Evolutionary conservation across 2,113 vertebrate species (phyloP), one percentile per base, ranked within the genome.

Genomic region (Callaeas wilsoni): DNA sequence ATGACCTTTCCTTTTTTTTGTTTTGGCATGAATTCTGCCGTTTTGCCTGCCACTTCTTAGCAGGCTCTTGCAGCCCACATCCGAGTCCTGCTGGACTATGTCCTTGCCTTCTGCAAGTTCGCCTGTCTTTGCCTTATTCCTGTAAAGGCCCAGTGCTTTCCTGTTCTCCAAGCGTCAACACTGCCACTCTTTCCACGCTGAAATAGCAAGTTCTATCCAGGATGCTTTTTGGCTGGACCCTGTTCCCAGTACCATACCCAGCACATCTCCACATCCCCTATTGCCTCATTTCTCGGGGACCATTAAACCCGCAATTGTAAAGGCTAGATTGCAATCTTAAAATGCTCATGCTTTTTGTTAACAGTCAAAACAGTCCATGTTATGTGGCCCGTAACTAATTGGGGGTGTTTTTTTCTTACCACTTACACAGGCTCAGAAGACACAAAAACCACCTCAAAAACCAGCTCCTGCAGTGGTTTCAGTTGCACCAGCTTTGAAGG

Each of bases 381-480:
- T 77, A 12, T 16, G 5, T 46, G n/a, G 52, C 22, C 65, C 8
- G 0, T 94, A 55, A 87, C 37, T 94, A 64, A 79, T 81, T 73
- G n/a, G 17, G 37, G 53, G 2, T 59, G 4, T 0, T 59, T 70
- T 78, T 67, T 69, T 46, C 17, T 35, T 84, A 7, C n/a, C 12
- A 13, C 17, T 96, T 95, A 77, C 8, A 13, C 87, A 99, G 99
- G 99, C 99, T 91, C 99, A 99, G 73, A 99, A 99, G 97, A 98
- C 98, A 71, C 99, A 99, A 98, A 99, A 99, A 80, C 99, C 99
- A 64, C 97, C 99, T 60, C 99, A 99, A 96, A 99, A 99, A 90
- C 98, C 98, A 12, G 98, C 99, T 33, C 98, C 99, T n/a, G 98
- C 98, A 6, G 98, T 98, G 47, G 98, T 98, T 69, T 98, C 98